Base-by-base conservation (phyloP, 2,888 invertebrate genomes). In the Formica aserva region DNA sequence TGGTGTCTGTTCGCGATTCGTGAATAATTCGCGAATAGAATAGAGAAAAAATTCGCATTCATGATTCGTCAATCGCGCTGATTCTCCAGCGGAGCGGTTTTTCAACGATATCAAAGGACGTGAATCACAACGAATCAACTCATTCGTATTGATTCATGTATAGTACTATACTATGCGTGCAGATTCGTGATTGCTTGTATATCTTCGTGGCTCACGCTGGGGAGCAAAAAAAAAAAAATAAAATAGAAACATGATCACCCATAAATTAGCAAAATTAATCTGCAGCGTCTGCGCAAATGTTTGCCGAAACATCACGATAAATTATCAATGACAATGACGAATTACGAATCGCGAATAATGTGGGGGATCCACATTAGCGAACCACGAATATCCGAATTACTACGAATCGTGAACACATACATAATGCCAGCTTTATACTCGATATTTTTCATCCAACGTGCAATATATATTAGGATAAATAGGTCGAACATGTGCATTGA, bases 381-480 rank as follows among this genome's bases (percentile, higher is more conserved):
- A 60, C 26, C 6, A 13, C 1, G 29, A 57, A 57, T 57, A 26
- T 26, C 13, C 60, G 6, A 26, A 60, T 22, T n/a, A 57, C 22
- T 52, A 52, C 8, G n/a, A 52, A 52, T 52, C 13, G 41, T 13
- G 41, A 45, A 45, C 13, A 48, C 18, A 2, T 3, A 13, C 13
- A 13, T 18, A 15, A 48, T 48, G n/a, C 2, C 48, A 48, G 18
- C 2, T 48, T 41, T 35, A 55, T 26, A 57, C 4, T 15, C 52
- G 15, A 38, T 22, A 72, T 45, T 38, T 76, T 65, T 52, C 52
- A 32, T 38, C 32, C 38, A 76, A 65, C 48, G 18, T 76, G 35
- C 35, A 63, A 76, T 52, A 22, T 22, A 22, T 22, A 22, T 22
- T 22, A 45, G 22, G 18, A 65, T 38, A 76, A 55, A 52, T 32